Base-by-base conservation (phyloP, 2,113 vertebrate genomes). In the Bagarius yarrelli region DNA sequence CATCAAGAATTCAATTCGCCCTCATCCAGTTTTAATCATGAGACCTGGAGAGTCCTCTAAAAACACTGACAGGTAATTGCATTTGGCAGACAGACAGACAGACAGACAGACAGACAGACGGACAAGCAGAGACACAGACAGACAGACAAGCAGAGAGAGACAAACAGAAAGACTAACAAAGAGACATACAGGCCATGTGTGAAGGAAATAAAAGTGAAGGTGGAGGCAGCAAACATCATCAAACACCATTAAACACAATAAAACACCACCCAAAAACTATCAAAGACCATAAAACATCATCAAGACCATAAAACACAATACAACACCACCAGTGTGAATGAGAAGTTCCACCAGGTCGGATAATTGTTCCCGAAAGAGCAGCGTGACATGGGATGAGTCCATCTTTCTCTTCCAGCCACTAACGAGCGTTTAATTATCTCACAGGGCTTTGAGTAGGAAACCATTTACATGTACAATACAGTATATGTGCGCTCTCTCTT, bases 41-140 rank as follows among this genome's bases (percentile, higher is more conserved):
- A 16, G 55, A 73, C 87, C 86, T 86, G 86, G 85, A 83, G 85
- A 72, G 64, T 86, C 85, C 57, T 80, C 79, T 61, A 83, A 85
- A 88, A 89, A 89, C 87, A 82, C 83, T 71, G 81, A 85, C 76
- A 81, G 81, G 86, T 91, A 91, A 93, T 92, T 91, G 87, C 86
- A 89, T 91, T 91, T 89, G 85, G 85, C 83, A 79, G 66, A 88
- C 83, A 67, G 87, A 79, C 79, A 85, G 69, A 30, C 55, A 25
- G 77, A 30, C 50, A 21, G 32, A 61, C 81, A 1, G 36, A 57
- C 23, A 34, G 16, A 27, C 1, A 12, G 25, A 75, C 32, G 56
- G 19, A 79, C 25, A 6, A n/a, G 30, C 23, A 5, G 53, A 79
- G 21, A 40, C 19, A 50, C 40, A 34, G 27, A 56, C 19, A 47